Evolutionary conservation across 2,797 vertebrate genomes (phyloP), one percentile per base, ranked within the genome.

Genomic region (Phoxinus dragarum): DNA sequence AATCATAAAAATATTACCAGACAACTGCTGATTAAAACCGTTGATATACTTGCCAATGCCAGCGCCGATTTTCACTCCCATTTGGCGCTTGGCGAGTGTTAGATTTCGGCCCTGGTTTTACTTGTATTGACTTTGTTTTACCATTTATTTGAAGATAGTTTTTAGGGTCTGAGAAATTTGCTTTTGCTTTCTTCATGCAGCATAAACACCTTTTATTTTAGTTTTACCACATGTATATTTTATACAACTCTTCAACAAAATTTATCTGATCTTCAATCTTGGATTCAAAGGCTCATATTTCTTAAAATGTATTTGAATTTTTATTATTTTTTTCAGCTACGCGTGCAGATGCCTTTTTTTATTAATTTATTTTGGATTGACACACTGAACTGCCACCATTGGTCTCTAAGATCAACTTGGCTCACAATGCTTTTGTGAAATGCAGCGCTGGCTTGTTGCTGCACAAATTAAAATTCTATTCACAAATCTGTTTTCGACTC

Each of bases 81-180:
- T 54, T 54, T 54, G 19, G 17, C 6, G 52, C 52, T 21, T 54
- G 52, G 52, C 2, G 6, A 21, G 52, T 54, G 19, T 54, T 21
- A 5, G 19, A 7, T 54, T 54, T 54, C 19, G 49, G 49, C 6
- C 19, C 6, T 54, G 6, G 2, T 21, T 54, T 54, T 21, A 36
- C 49, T 54, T 54, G 49, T 38, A 75, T 54, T 38, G 5, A 54
- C 31, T 54, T 75, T 23, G 31, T 36, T 49, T 54, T 5, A 49
- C 42, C 8, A 31, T 34, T 74, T 49, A 81, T 81, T 38, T 56
- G 67, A 81, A 40, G 47, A 23, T 56, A 68, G 34, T 59, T 54
- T 23, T 23, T 4, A 59, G 74, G 11, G 52, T n/a, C 34, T 40
- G 21, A 77, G 23, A 40, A 54, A 10, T 54, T 81, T 52, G 64